Evolutionary conservation across 2,113 vertebrate species (phyloP).

Genomic region (Hypomesus transpacificus): DNA sequence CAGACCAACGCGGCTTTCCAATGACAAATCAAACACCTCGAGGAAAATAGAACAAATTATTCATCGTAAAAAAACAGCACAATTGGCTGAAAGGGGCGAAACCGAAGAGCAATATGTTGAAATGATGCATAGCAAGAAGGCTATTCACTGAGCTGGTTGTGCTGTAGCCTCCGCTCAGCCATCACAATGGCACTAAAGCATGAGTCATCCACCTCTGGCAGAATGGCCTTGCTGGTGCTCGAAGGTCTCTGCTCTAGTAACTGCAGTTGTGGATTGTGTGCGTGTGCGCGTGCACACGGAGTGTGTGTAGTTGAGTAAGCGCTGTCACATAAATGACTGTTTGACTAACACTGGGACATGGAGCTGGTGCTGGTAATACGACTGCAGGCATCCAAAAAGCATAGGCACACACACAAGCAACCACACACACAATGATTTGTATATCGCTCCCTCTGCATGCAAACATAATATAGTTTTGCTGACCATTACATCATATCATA

Average conservation of each 20-base stretch:
- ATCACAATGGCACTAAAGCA: background rate
- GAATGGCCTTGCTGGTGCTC: no score
- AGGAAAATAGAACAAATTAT: no score
- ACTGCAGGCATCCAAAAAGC: constrained; percentile 9
- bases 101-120: no score
- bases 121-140: no score
- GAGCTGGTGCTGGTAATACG: constrained; percentile 20
- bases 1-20: background rate
- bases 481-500: background rate
- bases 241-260: no score
- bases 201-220: background rate
- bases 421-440: background rate
- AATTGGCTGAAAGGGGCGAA: no score
- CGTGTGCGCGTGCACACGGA: background rate
- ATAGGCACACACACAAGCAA: constrained; percentile 1
- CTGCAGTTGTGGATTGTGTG: no score
- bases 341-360: constrained; percentile 37
- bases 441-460: background rate
- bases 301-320: background rate
- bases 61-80: no score
- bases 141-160: no score
- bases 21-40: no score
- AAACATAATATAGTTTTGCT: no score
- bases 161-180: no score
- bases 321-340: constrained; percentile 28